phyloP scores from a whole-genome alignment of 2,113 vertebrate genomes.

The Benitochromis conjunctus region DNA sequence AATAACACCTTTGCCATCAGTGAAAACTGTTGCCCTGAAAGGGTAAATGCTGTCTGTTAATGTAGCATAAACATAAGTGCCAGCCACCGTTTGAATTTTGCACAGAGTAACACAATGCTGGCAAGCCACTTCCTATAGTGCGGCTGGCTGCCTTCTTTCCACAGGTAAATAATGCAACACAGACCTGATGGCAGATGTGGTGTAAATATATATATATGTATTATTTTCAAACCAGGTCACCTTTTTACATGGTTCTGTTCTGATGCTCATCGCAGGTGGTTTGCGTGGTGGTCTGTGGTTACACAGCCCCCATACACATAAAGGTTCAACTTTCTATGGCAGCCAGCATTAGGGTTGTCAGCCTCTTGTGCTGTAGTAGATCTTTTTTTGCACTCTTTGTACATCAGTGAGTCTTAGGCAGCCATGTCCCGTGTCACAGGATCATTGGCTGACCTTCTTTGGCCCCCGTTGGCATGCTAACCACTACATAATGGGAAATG shows the following conservation, averaged over 20 bases:
- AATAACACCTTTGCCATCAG: neutral
- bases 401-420: neutral
- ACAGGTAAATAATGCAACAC: neutral
- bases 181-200: neutral
- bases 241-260: accelerated
- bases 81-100: neutral
- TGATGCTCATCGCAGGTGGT: neutral
- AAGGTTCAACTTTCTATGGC: neutral
- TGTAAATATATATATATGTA: neutral
- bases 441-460: neutral
- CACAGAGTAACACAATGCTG: neutral
- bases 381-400: neutral
- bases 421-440: neutral
- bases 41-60: neutral
- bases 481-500: neutral
- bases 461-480: neutral
- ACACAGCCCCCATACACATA: neutral
- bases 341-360: neutral
- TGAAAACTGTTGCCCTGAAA: neutral
- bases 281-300: neutral
- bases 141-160: neutral
- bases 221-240: neutral
- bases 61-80: neutral
- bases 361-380: neutral
- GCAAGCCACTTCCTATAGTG: neutral